Evolutionary conservation across 2,113 vertebrate genomes (phyloP), one percentile per base, ranked within the genome.

Genomic region (Prunella himalayana): DNA sequence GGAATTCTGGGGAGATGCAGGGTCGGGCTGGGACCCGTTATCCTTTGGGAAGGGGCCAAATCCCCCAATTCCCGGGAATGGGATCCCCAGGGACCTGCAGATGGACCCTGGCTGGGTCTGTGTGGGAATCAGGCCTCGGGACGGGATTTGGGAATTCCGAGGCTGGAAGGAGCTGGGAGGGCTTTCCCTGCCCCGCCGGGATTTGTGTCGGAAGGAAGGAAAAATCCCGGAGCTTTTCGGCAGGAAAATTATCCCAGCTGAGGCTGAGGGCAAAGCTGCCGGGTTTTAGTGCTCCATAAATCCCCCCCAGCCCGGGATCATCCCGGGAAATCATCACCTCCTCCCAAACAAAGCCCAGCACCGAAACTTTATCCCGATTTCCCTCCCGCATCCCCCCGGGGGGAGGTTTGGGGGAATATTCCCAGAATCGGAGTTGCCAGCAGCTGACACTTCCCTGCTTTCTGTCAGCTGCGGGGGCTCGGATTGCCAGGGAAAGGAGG

Each of bases 1-100:
- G 41, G 31, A 41, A 15, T 72, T 24, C 17, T 3, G 51, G 12
- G 8, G 31, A 53, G 54, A 47, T 14, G 39, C 0, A 1, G 61
- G 64, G 8, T 0, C 10, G 0, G 15, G 47, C 16, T 3, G 0
- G 2, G 59, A 47, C 27, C 49, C 6, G 0, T 56, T 41, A 5
- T 37, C 33, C 76, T 15, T 30, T 9, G 80, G 51, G 56, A 57
- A 57, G 13, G 33, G 8, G 16, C 20, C 5, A 14, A 27, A 22
- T 0, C 45, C 24, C 22, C 8, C 3, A 1, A 2, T 20, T n/a
- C 56, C 56, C 2, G 2, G 1, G 66, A 8, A 1, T 1, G 27
- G 64, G 30, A 57, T 31, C 37, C 37, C 37, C 3, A 0, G 27
- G 44, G 45, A 31, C 5, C 28, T 8, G 30, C 2, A 13, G 47